These are phyloP conservation scores for Escarpia spicata DNA, from an alignment of 2,888 invertebrate species.

Conservation along the genomic window DNA sequence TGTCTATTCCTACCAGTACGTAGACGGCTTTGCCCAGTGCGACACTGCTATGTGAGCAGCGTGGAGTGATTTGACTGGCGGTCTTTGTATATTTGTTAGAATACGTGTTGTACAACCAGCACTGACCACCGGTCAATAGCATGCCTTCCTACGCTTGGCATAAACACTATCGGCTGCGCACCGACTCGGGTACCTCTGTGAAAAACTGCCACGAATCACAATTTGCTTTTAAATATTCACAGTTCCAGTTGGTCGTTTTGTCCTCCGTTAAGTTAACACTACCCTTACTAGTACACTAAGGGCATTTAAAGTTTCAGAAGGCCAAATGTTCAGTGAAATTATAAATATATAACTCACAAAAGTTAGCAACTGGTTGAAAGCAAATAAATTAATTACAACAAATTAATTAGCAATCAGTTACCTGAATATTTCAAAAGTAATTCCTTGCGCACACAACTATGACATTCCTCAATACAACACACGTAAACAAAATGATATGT, in stretches of 20 bases:
- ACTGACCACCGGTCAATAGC: constrained; percentile 37
- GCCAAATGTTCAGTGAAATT: no score
- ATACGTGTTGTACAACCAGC: constrained; percentile 36
- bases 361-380: no score
- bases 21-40: constrained; percentile 32
- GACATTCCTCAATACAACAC: no score
- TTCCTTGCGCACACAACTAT: no score
- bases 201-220: constrained; percentile 34
- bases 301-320: no score
- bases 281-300: no score
- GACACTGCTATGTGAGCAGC: constrained; percentile 35
- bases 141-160: constrained; percentile 30
- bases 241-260: constrained; percentile 33
- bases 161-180: constrained; percentile 35
- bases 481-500: no score
- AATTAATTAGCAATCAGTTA: no score
- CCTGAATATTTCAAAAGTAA: no score
- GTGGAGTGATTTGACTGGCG: constrained; percentile 26
- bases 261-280: constrained; percentile 25
- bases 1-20: constrained; percentile 36
- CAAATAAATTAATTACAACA: no score
- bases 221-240: constrained; percentile 36
- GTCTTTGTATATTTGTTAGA: constrained; percentile 37
- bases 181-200: constrained; percentile 35
- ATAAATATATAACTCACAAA: no score